A percentile compares a stretch with the other conserved stretches of the same genome.
phyloP scores from a whole-genome alignment of 1,140 invertebrate genomes.

The Octopus bimaculoides region DNA sequence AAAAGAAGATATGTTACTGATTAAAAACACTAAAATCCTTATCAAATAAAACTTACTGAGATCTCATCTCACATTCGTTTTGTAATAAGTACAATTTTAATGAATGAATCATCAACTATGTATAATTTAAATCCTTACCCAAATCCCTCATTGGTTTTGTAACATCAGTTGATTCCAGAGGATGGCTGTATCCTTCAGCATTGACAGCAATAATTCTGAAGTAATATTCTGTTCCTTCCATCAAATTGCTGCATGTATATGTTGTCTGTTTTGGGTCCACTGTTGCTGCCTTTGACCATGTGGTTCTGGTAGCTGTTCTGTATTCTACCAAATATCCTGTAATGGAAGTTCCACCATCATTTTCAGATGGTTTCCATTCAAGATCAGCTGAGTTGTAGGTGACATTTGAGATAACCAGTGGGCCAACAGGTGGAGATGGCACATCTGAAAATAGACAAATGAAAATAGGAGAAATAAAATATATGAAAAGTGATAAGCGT shows the following conservation, averaged over 20 bases:
- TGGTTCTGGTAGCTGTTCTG: slow-evolving; percentile 64
- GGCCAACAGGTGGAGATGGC: slow-evolving; percentile 33
- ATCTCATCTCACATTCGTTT: too few relatives aligned
- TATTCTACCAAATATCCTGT: slow-evolving; percentile 49
- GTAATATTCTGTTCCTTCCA: slow-evolving; percentile 35
- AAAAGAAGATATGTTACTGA: too few relatives aligned
- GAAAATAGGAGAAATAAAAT: too few relatives aligned
- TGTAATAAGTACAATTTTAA: neutral
- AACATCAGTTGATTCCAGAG: slow-evolving; percentile 82
- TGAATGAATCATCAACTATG: neutral
- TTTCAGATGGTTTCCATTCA: slow-evolving; percentile 45
- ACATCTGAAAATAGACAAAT: slow-evolving; percentile 20
- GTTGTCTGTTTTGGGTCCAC: slow-evolving; percentile 57
- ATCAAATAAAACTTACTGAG: too few relatives aligned
- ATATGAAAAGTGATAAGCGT: too few relatives aligned
- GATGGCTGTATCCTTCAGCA: slow-evolving; percentile 85
- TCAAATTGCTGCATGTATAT: slow-evolving; percentile 33
- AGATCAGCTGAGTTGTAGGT: slow-evolving; percentile 35
- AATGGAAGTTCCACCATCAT: slow-evolving; percentile 46
- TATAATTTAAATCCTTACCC: slow-evolving; percentile 57
- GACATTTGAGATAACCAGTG: slow-evolving; percentile 30
- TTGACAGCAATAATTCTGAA: slow-evolving; percentile 72
- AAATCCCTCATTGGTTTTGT: slow-evolving; percentile 92
- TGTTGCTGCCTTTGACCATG: slow-evolving; percentile 81
- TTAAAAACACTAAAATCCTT: too few relatives aligned